phyloP scores from a whole-genome alignment of 2,888 invertebrate genomes.

The Acleris laterana region DNA sequence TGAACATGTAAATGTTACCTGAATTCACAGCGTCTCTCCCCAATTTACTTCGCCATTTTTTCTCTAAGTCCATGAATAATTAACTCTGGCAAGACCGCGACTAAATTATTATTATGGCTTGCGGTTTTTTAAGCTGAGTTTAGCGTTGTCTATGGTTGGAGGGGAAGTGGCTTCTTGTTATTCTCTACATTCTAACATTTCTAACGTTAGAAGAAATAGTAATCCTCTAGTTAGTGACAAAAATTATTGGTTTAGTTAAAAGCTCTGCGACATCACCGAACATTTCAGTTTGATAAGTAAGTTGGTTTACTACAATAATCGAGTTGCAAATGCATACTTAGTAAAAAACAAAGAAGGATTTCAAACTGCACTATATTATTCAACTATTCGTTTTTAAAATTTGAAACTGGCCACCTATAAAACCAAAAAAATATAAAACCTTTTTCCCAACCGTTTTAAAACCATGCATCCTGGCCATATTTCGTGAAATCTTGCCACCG shows the following conservation, averaged over 20 bases:
- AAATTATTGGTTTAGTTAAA: too few relatives aligned
- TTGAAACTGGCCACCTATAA: too few relatives aligned
- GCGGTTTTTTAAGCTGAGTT: conserved; percentile 44
- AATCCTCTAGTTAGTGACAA: too few relatives aligned
- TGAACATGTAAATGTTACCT: conserved; percentile 71
- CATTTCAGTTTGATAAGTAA: too few relatives aligned
- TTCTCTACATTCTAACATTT: neutral
- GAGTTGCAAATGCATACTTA: too few relatives aligned
- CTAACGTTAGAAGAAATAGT: neutral
- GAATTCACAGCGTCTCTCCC: conserved; percentile 57
- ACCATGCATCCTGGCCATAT: conserved; percentile 57
- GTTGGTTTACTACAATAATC: too few relatives aligned
- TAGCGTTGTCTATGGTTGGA: conserved; percentile 44
- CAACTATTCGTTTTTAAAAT: too few relatives aligned
- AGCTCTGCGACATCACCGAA: too few relatives aligned
- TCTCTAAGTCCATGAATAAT: conserved; percentile 75
- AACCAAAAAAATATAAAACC: conserved; percentile 2
- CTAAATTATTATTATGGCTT: conserved; percentile 70
- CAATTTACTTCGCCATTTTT: conserved; percentile 68
- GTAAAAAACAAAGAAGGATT: too few relatives aligned
- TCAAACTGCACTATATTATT: too few relatives aligned
- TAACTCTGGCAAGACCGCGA: conserved; percentile 62
- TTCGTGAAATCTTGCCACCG: conserved; percentile 78
- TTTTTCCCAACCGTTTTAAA: conserved; percentile 12
- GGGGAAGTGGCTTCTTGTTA: conserved; percentile 19